Evolutionary conservation across 2,113 vertebrate genomes (phyloP).

Genomic region (Nyctibius bracteatus): DNA sequence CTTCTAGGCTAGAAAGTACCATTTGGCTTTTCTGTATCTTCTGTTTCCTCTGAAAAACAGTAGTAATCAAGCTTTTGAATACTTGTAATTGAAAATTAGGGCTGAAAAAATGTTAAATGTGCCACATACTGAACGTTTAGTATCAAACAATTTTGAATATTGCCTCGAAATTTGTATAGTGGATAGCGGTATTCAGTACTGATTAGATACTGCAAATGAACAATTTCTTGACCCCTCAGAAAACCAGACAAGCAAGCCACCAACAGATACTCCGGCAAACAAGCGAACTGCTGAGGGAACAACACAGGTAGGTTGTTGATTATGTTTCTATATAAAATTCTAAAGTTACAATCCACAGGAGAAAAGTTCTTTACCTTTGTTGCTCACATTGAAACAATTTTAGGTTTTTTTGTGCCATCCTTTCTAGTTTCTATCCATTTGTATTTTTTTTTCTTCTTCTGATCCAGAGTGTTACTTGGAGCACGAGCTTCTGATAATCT

Average conservation of each 20-base stretch:
- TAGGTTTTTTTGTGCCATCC: neutral
- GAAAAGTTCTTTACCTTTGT: neutral
- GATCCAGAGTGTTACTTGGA: neutral
- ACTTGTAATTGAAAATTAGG: neutral
- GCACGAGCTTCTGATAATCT: neutral
- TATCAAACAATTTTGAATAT: neutral
- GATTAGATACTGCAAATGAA: slow-evolving; percentile 28
- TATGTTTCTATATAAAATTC: slow-evolving; percentile 7
- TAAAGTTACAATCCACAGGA: slow-evolving; percentile 49
- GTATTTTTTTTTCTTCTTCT: slow-evolving; percentile 3
- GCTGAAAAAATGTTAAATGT: neutral
- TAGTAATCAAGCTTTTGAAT: neutral
- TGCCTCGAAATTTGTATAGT: neutral
- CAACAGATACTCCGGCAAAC: slow-evolving; percentile 71
- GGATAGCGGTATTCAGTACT: neutral
- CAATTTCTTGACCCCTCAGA: slow-evolving; percentile 70
- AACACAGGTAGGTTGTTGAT: slow-evolving; percentile 69
- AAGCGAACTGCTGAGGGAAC: slow-evolving; percentile 73
- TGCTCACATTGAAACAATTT: neutral
- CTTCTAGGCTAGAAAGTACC: neutral
- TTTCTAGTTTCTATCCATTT: neutral
- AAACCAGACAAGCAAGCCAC: slow-evolving; percentile 70
- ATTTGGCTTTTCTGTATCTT: neutral
- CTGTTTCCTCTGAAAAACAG: neutral
- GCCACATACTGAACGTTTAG: neutral